Base-by-base conservation (phyloP, 2,797 vertebrate genomes). In the Uromys caudimaculatus region DNA sequence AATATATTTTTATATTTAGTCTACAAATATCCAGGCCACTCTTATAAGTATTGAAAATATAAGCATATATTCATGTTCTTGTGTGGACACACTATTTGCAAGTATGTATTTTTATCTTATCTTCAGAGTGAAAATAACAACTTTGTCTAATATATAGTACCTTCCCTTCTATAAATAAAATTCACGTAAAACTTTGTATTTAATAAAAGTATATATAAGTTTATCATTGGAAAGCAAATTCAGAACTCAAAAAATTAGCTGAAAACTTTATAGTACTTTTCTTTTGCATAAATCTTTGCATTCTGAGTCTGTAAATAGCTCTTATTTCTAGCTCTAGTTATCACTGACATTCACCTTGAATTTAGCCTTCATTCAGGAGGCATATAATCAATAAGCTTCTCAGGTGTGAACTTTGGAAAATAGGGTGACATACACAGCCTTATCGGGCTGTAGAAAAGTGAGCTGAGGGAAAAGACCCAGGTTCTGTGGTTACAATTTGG, bases 231-330 rank as follows among this genome's bases (percentile, higher is more conserved):
- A 23, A 95, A 95, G n/a, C 8, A 29, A 92, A 97, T 35, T 13
- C 56, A 54, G 24, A 87, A 44, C 92, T 93, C 54, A 94, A 79
- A 89, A 95, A 75, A 44, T 83, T 24, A 78, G 27, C 85, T 94
- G 82, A 91, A 89, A 87, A 12, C 29, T 75, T 91, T 91, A 54
- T 29, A 90, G 11, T 76, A 35, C 16, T 76, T 85, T 76, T 89
- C 50, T 64, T 88, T 89, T 62, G 47, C 21, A 27, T 75, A 19
- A 90, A 56, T 3, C 14, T 93, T 88, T 90, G 29, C 41, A 56
- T 38, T 58, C 11, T 87, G 58, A 95, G 24, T 87, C 92, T 92
- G 75, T 86, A 94, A 95, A 95, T 41, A 89, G n/a, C 32, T 90
- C 10, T 21, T 95, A 69, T 90, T 79, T 94, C 79, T 96, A 93